A percentile compares a stretch with the other conserved stretches of the same genome.
phyloP scores from a whole-genome alignment of 2,888 invertebrate genomes.

The Synergus itoensis region DNA sequence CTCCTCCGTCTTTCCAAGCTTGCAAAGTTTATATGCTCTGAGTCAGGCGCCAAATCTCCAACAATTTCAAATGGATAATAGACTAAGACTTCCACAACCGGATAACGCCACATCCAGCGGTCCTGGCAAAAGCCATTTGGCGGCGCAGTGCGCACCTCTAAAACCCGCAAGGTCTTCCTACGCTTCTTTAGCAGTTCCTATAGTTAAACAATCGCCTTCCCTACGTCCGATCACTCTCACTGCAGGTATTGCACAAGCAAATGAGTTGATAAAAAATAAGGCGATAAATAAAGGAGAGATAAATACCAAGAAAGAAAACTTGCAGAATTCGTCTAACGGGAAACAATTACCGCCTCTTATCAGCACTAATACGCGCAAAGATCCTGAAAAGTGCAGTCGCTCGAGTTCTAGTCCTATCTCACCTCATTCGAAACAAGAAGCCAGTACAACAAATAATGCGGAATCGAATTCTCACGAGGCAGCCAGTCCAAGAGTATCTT shows the following conservation, averaged over 20 bases:
- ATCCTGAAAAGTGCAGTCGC: slow-evolving; percentile 2
- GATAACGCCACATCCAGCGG: slow-evolving; percentile 16
- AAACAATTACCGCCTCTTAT: slow-evolving; percentile 42
- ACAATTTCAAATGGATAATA: slow-evolving; percentile 65
- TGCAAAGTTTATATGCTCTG: slow-evolving; percentile 48
- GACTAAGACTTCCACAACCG: slow-evolving; percentile 54
- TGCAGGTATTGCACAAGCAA: slow-evolving; percentile 11
- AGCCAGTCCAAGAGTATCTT: slow-evolving; percentile 69
- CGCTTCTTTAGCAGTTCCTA: slow-evolving; percentile 67
- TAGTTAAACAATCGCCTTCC: slow-evolving; percentile 61
- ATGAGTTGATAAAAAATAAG: slow-evolving; percentile 46
- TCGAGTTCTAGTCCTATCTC: slow-evolving; percentile 14
- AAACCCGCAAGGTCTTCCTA: slow-evolving; percentile 68
- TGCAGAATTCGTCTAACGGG: slow-evolving; percentile 43
- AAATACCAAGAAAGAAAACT: slow-evolving; percentile 29
- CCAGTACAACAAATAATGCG: slow-evolving; percentile 21
- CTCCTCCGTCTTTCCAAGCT: slow-evolving; percentile 59
- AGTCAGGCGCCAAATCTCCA: slow-evolving; percentile 67
- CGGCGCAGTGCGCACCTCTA: slow-evolving; percentile 70
- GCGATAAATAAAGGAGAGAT: slow-evolving; percentile 36
- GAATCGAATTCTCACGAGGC: slow-evolving; percentile 58
- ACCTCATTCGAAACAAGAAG: slow-evolving; percentile 29
- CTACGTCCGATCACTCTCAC: not conserved
- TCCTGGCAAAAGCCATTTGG: slow-evolving; percentile 65
- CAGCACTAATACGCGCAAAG: not conserved